A percentile compares a stretch with the other conserved stretches of the same genome.
phyloP scores from a whole-genome alignment of 2,113 vertebrate genomes.

The Clupea harengus region DNA sequence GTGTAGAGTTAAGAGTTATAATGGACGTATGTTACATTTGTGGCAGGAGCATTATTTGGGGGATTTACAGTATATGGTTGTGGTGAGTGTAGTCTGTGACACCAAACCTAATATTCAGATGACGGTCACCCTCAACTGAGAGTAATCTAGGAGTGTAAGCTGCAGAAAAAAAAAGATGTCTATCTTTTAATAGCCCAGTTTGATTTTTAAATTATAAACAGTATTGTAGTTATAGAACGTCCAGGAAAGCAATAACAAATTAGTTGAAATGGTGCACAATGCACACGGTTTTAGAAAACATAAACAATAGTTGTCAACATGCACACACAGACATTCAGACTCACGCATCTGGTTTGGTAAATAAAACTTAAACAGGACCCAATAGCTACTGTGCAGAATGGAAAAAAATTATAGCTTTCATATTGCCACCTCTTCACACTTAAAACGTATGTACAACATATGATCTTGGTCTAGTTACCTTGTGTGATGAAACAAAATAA shows the following conservation, averaged over 20 bases:
- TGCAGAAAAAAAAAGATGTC: neutral
- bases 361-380: neutral
- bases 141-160: neutral
- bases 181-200: constrained; percentile 8
- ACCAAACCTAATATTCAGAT: neutral
- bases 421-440: constrained; percentile 1
- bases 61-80: neutral
- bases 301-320: constrained; percentile 7
- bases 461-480: neutral
- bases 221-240: neutral
- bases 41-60: neutral
- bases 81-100: neutral
- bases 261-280: constrained; percentile 7
- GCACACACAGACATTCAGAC: constrained; percentile 15
- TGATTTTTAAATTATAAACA: neutral
- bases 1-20: constrained; percentile 30
- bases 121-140: neutral
- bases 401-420: neutral
- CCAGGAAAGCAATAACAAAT: neutral
- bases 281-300: neutral
- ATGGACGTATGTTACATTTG: constrained; percentile 62
- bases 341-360: constrained; percentile 1
- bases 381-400: constrained; percentile 1
- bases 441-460: constrained; percentile 11
- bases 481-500: neutral